Percentiles rank a stretch among this genome's conserved stretches.
phyloP scores from a whole-genome alignment of 2,113 vertebrate genomes.

The Campylorhamphus procurvoides region DNA sequence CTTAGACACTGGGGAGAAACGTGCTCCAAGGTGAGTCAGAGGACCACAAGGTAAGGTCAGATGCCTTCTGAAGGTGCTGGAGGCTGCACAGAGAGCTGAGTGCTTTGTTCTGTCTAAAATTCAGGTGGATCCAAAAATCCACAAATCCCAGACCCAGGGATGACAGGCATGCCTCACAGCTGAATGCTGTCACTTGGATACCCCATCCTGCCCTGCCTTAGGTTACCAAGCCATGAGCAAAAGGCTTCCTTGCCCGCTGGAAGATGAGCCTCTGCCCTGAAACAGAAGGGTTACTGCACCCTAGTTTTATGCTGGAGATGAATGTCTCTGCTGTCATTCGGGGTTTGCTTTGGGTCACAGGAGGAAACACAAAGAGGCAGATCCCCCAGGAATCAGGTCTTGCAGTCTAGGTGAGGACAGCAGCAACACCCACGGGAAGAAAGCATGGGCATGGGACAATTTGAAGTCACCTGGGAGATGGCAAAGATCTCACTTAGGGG shows the following conservation, averaged over 20 bases:
- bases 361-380: background rate
- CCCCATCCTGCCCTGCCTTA: background rate
- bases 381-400: background rate
- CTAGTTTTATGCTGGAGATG: background rate
- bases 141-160: background rate
- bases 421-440: background rate
- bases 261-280: background rate
- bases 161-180: background rate
- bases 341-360: background rate
- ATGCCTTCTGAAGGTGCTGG: background rate
- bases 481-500: background rate
- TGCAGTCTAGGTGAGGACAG: background rate
- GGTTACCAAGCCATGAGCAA: background rate
- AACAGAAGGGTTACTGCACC: background rate
- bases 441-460: background rate
- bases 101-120: background rate
- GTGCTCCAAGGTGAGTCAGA: background rate
- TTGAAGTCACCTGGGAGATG: background rate
- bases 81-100: background rate
- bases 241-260: background rate
- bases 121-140: background rate
- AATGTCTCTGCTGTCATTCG: background rate
- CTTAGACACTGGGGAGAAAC: background rate
- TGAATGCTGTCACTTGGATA: accelerated
- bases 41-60: accelerated